phyloP scores from a whole-genome alignment of 2,888 invertebrate genomes.

The Tridacna crocea region DNA sequence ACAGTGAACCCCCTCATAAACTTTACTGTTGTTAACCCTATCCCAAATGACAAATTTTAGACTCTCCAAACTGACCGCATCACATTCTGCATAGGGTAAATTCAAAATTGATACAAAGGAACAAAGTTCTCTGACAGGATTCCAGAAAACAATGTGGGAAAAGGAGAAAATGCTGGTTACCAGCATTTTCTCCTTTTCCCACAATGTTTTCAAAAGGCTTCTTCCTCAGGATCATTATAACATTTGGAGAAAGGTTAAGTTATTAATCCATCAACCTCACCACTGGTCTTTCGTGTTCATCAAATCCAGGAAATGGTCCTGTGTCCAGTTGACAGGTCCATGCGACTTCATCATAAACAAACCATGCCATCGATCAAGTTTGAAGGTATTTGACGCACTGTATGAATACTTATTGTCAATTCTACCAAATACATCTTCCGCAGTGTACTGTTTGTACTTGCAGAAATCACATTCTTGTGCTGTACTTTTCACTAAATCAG shows the following conservation, averaged over 20 bases:
- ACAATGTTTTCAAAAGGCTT: neutral
- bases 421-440: constrained; percentile 84
- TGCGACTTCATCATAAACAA: constrained; percentile 83
- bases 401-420: constrained; percentile 81
- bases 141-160: too few species aligned
- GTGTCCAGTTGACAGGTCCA: constrained; percentile 82
- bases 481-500: constrained; percentile 71
- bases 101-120: too few species aligned
- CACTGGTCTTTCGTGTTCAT: constrained; percentile 82
- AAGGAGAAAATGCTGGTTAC: too few species aligned
- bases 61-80: too few species aligned
- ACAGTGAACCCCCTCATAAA: too few species aligned
- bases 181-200: neutral
- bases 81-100: too few species aligned
- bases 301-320: constrained; percentile 80
- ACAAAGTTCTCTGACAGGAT: too few species aligned
- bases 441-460: constrained; percentile 80
- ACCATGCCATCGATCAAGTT: constrained; percentile 84
- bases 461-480: constrained; percentile 83
- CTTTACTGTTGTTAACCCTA: too few species aligned
- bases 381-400: constrained; percentile 84
- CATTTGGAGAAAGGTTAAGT: neutral
- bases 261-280: constrained; percentile 67
- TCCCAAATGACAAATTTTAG: too few species aligned
- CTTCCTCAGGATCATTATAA: neutral